phyloP scores from a whole-genome alignment of 2,797 vertebrate genomes.

The Phoeniculus purpureus region DNA sequence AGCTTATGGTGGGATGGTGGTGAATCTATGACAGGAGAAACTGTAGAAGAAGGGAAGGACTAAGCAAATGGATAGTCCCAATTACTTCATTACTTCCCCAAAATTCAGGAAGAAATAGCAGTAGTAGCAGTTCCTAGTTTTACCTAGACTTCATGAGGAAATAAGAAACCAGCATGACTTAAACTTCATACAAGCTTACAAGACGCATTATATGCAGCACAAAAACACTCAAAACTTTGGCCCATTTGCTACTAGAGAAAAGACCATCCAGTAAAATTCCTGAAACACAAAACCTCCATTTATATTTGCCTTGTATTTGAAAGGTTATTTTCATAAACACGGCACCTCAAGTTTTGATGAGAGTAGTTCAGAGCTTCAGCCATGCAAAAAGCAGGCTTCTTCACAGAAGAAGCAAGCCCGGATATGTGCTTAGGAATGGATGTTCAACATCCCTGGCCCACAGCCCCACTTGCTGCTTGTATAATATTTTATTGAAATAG shows the following conservation, averaged over 20 bases:
- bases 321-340: not conserved
- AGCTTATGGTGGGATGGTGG: not conserved
- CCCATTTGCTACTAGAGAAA: not conserved
- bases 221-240: not conserved
- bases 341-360: not conserved
- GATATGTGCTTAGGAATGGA: not conserved
- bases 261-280: not conserved
- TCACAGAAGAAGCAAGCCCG: not conserved
- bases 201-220: not conserved
- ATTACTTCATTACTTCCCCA: not conserved
- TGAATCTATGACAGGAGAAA: not conserved
- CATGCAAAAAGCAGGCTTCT: not conserved
- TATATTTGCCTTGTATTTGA: not conserved
- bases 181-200: not conserved
- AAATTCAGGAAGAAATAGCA: not conserved
- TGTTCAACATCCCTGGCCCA: slow-evolving; percentile 30
- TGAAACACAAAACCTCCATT: not conserved
- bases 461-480: not conserved
- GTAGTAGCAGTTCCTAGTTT: not conserved
- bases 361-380: not conserved
- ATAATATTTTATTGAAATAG: slow-evolving; percentile 20
- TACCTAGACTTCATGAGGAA: not conserved
- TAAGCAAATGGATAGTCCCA: not conserved
- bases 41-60: not conserved
- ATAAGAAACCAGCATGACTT: not conserved